These are phyloP conservation scores for Nesidiocoris tenuis DNA, from an alignment of 2,888 invertebrate species.

Conservation along the genomic window DNA sequence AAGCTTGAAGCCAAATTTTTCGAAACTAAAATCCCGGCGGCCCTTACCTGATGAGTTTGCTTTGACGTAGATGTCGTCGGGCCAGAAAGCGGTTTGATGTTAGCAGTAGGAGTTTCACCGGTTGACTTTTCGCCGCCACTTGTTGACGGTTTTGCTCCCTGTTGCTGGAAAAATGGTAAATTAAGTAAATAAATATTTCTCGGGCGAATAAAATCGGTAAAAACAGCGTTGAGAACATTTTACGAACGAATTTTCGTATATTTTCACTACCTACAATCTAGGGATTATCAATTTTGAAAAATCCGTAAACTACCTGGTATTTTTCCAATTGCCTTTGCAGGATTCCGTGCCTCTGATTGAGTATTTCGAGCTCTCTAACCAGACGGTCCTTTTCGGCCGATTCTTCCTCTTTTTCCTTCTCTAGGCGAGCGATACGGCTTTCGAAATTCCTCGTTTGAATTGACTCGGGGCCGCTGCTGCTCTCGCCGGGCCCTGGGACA, in stretches of 20 bases:
- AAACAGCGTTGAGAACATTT: no score
- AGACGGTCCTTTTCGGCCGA: slow-evolving; percentile 60
- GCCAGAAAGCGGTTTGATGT: slow-evolving; percentile 92
- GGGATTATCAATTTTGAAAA: no score
- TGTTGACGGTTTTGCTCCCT: slow-evolving; percentile 67
- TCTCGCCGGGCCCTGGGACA: slow-evolving; percentile 23
- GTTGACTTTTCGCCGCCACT: slow-evolving; percentile 63
- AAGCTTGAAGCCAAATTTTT: slow-evolving; percentile 1
- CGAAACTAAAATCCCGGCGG: no score
- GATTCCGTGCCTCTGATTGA: slow-evolving; percentile 68
- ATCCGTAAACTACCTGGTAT: slow-evolving; percentile 60
- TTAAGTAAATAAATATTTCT: neutral
- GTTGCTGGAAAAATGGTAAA: slow-evolving; percentile 1
- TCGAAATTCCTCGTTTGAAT: slow-evolving; percentile 26
- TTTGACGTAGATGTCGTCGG: slow-evolving; percentile 53
- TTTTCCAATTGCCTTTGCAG: slow-evolving; percentile 66
- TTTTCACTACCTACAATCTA: no score
- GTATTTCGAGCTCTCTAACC: slow-evolving; percentile 66
- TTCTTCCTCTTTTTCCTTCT: slow-evolving; percentile 70
- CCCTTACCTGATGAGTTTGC: slow-evolving; percentile 50
- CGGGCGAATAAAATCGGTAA: neutral
- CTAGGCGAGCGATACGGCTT: slow-evolving; percentile 63
- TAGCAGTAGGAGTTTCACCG: slow-evolving; percentile 76
- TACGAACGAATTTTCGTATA: no score
- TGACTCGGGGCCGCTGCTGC: slow-evolving; percentile 11